Conservation (phyloP, 2,113 vertebrate species). For the Callopanchax toddi region DNA sequence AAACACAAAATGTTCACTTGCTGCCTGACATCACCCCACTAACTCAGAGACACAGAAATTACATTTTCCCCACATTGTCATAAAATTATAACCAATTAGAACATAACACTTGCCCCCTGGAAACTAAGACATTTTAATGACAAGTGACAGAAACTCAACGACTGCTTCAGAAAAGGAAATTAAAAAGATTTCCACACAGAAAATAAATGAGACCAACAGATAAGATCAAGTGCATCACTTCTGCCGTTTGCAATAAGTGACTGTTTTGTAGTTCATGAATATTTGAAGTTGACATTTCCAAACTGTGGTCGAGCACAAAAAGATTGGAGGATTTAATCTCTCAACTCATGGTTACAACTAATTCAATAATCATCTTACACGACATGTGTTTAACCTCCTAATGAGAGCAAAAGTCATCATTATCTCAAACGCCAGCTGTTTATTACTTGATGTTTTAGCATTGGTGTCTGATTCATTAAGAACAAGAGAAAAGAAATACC, state of each 20-base stretch:
- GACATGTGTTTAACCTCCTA: conserved; percentile 10
- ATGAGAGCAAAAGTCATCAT: conserved; percentile 30
- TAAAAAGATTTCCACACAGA: conserved; percentile 10
- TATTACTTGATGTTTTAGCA: conserved; percentile 14
- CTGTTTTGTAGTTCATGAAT: background rate
- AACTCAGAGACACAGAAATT: too few species aligned
- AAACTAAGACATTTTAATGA: conserved; percentile 11
- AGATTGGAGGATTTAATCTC: conserved; percentile 20
- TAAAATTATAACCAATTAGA: background rate
- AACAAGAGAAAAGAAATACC: too few species aligned
- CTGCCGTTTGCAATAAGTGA: conserved; percentile 1
- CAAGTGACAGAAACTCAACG: background rate
- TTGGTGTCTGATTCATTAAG: conserved; percentile 46
- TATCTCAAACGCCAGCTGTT: conserved; percentile 27
- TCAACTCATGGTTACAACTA: conserved; percentile 3
- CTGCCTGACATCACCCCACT: too few species aligned
- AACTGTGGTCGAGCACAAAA: conserved; percentile 5
- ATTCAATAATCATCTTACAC: conserved; percentile 8
- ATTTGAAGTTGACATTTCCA: conserved; percentile 7
- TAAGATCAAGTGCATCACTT: background rate
- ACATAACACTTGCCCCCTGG: background rate
- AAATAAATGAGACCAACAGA: conserved; percentile 25
- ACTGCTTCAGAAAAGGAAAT: background rate
- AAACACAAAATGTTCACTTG: too few species aligned
- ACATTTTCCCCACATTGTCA: too few species aligned